These are phyloP conservation scores for Notarius quadriscutis DNA, from an alignment of 2,113 vertebrate genomes.

Conservation along the genomic window DNA sequence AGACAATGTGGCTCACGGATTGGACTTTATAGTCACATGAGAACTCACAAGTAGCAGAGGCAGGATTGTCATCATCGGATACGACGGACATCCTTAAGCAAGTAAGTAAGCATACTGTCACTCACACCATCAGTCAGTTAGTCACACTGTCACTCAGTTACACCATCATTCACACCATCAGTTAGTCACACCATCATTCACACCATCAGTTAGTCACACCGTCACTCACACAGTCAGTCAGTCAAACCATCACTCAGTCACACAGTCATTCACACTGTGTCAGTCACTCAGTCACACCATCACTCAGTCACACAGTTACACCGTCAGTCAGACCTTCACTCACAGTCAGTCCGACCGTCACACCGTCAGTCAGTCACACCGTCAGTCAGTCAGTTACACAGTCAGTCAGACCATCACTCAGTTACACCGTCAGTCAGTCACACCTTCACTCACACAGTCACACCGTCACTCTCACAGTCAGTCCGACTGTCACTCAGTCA, in stretches of 20 bases:
- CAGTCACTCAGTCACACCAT: not conserved
- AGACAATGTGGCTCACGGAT: no score
- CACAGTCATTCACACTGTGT: not conserved
- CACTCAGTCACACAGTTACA: not conserved
- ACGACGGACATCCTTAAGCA: no score
- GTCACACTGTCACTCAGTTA: no score
- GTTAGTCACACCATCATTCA: no score
- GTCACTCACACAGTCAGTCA: not conserved
- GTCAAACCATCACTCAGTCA: not conserved
- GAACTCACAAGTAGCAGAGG: no score
- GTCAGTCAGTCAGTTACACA: not conserved
- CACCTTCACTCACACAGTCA: not conserved
- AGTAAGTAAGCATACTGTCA: no score
- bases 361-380: not conserved
- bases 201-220: not conserved
- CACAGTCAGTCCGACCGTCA: not conserved
- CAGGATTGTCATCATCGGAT: no score
- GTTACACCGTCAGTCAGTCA: not conserved
- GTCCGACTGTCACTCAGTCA: not conserved
- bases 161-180: no score
- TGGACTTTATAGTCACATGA: no score
- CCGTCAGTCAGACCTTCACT: fast-evolving
- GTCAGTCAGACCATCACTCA: not conserved
- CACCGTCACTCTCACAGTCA: not conserved
- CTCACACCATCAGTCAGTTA: no score